Evolutionary conservation across 2,797 vertebrate species (phyloP), one percentile per base, ranked within the genome.

Genomic region (Anguilla obscura): DNA sequence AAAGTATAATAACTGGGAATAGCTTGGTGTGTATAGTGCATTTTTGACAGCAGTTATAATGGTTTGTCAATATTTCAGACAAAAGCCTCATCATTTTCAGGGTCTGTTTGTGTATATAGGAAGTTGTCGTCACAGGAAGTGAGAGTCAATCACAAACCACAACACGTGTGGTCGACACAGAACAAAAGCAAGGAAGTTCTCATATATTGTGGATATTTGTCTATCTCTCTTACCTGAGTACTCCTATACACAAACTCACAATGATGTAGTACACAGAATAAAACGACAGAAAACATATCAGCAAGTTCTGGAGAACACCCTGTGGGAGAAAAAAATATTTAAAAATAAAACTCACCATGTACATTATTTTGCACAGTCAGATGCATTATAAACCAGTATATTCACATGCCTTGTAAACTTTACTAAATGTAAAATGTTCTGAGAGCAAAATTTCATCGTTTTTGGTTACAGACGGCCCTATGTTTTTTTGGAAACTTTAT

Each of bases 261-360:
- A 91, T 93, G 45, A 96, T 91, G 36, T 96, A 98, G 92, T 97
- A 98, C 36, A 97, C 93, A 0, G 95, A 93, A 91, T 97, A 98
- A 94, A 98, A 98, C 89, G 96, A 95, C 92, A 95, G 89, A 94
- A 95, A 93, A 92, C 97, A 97, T 92, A 97, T 93, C 88, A 97
- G 86, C 92, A 97, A 92, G 87, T 97, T 98, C 94, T 96, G 92
- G 88, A 98, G 92, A 90, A 97, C 93, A 30, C 95, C 95, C 97
- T 97, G 93, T 3, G 9, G 85, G 82, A 86, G 54, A 60, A 86
- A 66, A 63, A 83, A 27, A 88, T n/a, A 76, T 10, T 21, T 56
- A 12, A 9, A 86, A 69, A 16, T n/a, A 86, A 40, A 48, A 16
- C 1, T 27, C 58, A 18, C 52, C 36, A 10, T 4, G 69, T 79